Evolutionary conservation across 1,140 invertebrate genomes (phyloP).

Genomic region (Leptoteleia sp.): DNA sequence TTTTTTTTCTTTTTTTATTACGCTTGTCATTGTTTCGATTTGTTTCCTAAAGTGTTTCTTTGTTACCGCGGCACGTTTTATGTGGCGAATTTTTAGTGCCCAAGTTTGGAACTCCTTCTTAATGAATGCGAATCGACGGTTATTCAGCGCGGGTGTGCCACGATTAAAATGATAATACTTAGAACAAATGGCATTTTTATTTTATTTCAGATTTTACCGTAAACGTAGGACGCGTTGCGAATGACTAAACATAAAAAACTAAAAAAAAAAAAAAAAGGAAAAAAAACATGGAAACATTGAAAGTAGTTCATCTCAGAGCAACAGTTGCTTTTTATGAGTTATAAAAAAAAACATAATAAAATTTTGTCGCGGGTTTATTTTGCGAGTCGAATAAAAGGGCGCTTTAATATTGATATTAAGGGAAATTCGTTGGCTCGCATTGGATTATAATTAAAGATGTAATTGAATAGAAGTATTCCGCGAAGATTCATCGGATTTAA

Average conservation of each 20-base stretch:
- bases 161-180: conserved; percentile 5
- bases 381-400: too few relatives aligned
- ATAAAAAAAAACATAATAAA: too few relatives aligned
- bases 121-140: conserved; percentile 12
- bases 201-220: not conserved
- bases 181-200: conserved; percentile 2
- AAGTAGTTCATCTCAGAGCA: conserved; percentile 14
- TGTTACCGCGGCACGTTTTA: not conserved
- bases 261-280: conserved; percentile 2
- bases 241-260: not conserved
- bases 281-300: too few relatives aligned
- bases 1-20: conserved; percentile 39
- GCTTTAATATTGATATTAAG: too few relatives aligned
- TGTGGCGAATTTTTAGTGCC: conserved; percentile 17
- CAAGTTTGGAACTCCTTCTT: conserved; percentile 8
- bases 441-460: too few relatives aligned
- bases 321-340: conserved; percentile 22
- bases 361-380: too few relatives aligned
- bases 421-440: too few relatives aligned
- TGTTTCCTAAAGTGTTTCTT: conserved; percentile 31
- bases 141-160: not conserved
- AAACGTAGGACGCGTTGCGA: not conserved
- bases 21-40: conserved; percentile 34
- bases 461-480: too few relatives aligned
- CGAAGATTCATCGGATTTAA: too few relatives aligned